These are phyloP conservation scores for Gavia stellata DNA, from an alignment of 2,113 vertebrate genomes.

Conservation along the genomic window DNA sequence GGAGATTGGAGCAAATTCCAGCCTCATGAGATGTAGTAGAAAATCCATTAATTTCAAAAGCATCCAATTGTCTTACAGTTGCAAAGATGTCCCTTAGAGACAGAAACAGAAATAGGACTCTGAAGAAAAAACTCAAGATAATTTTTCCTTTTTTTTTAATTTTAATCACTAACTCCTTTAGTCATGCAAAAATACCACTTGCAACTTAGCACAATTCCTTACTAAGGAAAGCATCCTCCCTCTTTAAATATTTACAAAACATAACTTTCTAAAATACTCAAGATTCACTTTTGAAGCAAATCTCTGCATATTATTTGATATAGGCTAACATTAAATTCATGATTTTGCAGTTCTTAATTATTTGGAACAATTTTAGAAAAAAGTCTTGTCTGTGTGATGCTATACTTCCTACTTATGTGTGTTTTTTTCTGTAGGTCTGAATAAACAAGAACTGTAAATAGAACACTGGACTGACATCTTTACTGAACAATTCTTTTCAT, in stretches of 20 bases:
- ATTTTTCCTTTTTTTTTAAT: background rate
- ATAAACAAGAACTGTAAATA: background rate
- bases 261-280: background rate
- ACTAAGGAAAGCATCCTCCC: background rate
- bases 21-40: background rate
- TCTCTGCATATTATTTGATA: background rate
- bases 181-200: background rate
- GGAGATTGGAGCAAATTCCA: background rate
- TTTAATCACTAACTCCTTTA: background rate
- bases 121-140: background rate
- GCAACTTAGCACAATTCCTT: background rate
- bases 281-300: background rate
- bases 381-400: background rate
- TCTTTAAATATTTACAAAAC: background rate
- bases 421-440: background rate
- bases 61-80: background rate
- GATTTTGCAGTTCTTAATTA: background rate
- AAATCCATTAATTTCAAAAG: constrained; percentile 9
- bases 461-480: background rate
- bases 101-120: background rate
- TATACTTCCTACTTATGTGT: background rate
- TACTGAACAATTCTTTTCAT: background rate
- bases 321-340: background rate
- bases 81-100: background rate
- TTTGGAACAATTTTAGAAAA: background rate